A percentile compares a stretch with the other conserved stretches of the same genome.
phyloP scores from a whole-genome alignment of 37 sponge, comb jelly and placozoan genomes.

The Agelas oroides region DNA sequence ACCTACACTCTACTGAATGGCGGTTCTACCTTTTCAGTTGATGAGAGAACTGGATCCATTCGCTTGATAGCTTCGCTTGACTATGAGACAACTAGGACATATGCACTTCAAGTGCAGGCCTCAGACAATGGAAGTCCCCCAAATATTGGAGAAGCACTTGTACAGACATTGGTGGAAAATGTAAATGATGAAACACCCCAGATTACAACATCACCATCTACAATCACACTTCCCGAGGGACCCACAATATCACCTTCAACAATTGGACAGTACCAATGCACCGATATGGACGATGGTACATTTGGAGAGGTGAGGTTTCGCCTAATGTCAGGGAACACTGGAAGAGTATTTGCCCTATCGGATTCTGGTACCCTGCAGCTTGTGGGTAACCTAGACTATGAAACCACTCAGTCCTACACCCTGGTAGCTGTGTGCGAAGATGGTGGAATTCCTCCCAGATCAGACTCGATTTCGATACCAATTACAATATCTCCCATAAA shows the following conservation, averaged over 20 bases:
- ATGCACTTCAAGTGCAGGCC: conserved; percentile 51
- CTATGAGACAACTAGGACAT: conserved; percentile 50
- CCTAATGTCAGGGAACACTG: conserved; percentile 32
- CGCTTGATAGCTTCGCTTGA: conserved; percentile 52
- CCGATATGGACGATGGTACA: conserved; percentile 61
- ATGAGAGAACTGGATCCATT: conserved; percentile 36
- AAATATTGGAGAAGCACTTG: conserved; percentile 35
- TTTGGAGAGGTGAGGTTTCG: conserved; percentile 53
- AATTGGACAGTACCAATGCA: conserved; percentile 32
- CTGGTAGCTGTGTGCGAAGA: conserved; percentile 63
- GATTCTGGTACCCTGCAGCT: conserved; percentile 46
- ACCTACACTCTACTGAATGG: conserved; percentile 27
- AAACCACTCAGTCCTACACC: conserved; percentile 29
- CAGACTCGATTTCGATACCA: conserved; percentile 31
- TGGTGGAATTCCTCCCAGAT: conserved; percentile 50
- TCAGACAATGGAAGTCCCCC: conserved; percentile 48
- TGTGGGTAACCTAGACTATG: conserved; percentile 47
- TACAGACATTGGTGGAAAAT: conserved; percentile 43
- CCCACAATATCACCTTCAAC: not conserved
- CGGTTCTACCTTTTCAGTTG: conserved; percentile 37
- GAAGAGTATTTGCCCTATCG: conserved; percentile 22
- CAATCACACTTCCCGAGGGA: conserved; percentile 10
- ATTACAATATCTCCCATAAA: conserved; percentile 57
- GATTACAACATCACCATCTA: conserved; percentile 12
- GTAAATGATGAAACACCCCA: conserved; percentile 62